Percentiles rank a stretch among this genome's conserved stretches.
phyloP scores from a whole-genome alignment of 1,140 invertebrate species.

The Drosophila elegans region DNA sequence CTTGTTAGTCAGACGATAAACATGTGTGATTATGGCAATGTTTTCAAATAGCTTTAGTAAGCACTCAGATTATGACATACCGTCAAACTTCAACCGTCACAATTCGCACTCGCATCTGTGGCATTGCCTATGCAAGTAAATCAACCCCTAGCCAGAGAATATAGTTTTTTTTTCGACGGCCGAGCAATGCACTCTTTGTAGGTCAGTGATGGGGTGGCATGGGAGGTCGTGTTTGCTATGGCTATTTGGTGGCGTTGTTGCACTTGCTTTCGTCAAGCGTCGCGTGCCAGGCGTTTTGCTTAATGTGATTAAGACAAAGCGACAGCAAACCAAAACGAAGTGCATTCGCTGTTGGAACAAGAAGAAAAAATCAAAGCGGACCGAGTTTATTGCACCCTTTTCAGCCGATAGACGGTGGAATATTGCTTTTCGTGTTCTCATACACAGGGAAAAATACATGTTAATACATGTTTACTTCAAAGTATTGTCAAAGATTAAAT shows the following conservation, averaged over 20 bases:
- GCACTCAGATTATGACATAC: conserved; percentile 8
- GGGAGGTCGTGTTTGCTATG: not conserved
- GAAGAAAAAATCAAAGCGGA: conserved; percentile 63
- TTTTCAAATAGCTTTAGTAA: not conserved
- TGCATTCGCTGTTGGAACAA: conserved; percentile 35
- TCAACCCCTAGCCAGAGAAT: conserved; percentile 51
- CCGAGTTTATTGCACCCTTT: conserved; percentile 63
- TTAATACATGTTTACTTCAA: not conserved
- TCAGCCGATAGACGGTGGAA: conserved; percentile 11
- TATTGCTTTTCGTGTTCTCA: conserved; percentile 6
- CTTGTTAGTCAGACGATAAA: too few species aligned
- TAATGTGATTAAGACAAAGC: conserved; percentile 73
- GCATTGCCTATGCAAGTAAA: conserved; percentile 29
- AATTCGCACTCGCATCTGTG: conserved; percentile 16
- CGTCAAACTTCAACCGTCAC: conserved; percentile 8
- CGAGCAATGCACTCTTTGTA: conserved; percentile 76
- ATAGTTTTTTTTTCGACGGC: conserved; percentile 38
- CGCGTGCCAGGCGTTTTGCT: conserved; percentile 63
- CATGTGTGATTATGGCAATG: too few species aligned
- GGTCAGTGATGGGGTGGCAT: conserved; percentile 63
- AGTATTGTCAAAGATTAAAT: too few species aligned
- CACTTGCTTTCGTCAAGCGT: conserved; percentile 55
- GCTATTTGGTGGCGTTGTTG: conserved; percentile 9
- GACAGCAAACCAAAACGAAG: conserved; percentile 45
- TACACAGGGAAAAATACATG: not conserved